Conservation (phyloP, 2,113 vertebrate species). For the Perca schrenkii region DNA sequence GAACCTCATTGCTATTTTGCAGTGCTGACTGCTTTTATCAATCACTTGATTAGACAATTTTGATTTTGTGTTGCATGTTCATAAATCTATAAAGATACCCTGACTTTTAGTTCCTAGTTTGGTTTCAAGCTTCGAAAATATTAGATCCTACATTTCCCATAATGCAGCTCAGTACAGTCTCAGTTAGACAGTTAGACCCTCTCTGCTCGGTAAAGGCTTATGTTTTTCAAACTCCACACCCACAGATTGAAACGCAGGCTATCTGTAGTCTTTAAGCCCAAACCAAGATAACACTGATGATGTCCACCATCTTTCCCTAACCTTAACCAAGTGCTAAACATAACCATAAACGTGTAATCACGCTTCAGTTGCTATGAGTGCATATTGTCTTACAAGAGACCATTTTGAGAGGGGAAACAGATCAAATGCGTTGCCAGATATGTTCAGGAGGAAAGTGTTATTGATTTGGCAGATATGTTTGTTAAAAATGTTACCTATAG, state of each 20-base stretch:
- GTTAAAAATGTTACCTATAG: not conserved
- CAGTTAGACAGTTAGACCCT: no score
- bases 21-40: not conserved
- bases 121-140: not conserved
- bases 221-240: not conserved
- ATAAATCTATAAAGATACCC: not conserved
- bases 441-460: no score
- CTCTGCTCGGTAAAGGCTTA: no score
- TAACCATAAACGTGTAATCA: not conserved
- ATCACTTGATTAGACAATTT: not conserved
- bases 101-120: not conserved
- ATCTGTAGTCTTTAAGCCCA: not conserved
- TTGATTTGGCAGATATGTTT: not conserved
- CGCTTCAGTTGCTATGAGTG: not conserved
- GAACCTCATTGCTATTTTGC: not conserved
- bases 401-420: no score
- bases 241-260: not conserved
- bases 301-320: not conserved
- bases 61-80: not conserved
- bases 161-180: not conserved
- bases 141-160: slow-evolving; percentile 7
- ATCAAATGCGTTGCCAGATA: no score
- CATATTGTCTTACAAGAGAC: not conserved
- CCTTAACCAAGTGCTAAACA: not conserved
- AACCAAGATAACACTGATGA: not conserved